Conservation (phyloP, 2,888 invertebrate genomes). For the Ophonus ardosiacus region DNA sequence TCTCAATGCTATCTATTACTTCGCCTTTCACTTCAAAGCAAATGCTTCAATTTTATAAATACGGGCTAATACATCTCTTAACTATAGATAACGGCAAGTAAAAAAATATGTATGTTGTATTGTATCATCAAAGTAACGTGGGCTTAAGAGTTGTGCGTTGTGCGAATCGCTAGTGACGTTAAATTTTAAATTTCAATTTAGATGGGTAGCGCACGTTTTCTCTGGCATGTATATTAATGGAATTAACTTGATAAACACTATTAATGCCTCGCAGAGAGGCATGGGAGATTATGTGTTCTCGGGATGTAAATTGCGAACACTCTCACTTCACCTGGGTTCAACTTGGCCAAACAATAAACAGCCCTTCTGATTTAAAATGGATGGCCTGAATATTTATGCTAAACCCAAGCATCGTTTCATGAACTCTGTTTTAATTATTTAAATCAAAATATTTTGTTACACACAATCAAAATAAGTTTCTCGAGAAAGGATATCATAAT, state of each 20-base stretch:
- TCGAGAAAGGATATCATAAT: not conserved
- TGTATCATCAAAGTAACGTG: too few relatives aligned
- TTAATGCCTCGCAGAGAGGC: constrained; percentile 53
- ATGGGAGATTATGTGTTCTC: constrained; percentile 47
- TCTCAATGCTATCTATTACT: too few relatives aligned
- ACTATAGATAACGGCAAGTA: too few relatives aligned
- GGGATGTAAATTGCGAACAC: constrained; percentile 43
- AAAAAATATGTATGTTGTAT: too few relatives aligned
- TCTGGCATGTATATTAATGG: constrained; percentile 55
- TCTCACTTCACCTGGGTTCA: constrained; percentile 15
- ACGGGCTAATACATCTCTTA: too few relatives aligned
- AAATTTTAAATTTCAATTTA: constrained; percentile 62
- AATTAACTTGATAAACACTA: constrained; percentile 52
- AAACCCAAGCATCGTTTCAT: not conserved
- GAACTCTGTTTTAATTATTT: not conserved
- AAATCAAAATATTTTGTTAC: not conserved
- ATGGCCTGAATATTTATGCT: constrained; percentile 25
- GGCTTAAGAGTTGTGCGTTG: constrained; percentile 3
- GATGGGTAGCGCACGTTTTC: constrained; percentile 45
- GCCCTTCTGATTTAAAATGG: constrained; percentile 33
- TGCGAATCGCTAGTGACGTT: constrained; percentile 35
- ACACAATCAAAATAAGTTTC: not conserved
- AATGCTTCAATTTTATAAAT: too few relatives aligned
- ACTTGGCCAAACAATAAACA: constrained; percentile 22
- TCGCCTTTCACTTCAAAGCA: too few relatives aligned